Evolutionary conservation across 2,888 invertebrate genomes (phyloP).

Genomic region (Trachelus tabidus): DNA sequence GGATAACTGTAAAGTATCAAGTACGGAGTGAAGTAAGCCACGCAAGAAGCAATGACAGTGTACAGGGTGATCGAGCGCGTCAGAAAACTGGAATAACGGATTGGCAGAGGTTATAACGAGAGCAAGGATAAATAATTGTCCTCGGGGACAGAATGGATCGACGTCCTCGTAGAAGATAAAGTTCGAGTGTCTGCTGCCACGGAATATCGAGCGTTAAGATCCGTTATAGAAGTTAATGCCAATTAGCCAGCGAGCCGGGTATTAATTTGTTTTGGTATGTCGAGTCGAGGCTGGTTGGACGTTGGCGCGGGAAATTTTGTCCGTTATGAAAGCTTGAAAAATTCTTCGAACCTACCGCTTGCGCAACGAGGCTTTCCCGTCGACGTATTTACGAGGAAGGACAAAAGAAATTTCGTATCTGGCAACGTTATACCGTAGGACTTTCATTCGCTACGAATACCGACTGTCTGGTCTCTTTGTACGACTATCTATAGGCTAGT

Average conservation of each 20-base stretch:
- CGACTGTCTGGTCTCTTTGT: too few relatives aligned
- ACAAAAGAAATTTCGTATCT: background rate
- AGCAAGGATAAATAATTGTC: background rate
- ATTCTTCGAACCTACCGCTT: background rate
- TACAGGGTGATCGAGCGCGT: background rate
- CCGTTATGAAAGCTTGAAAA: conserved; percentile 22
- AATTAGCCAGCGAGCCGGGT: conserved; percentile 20
- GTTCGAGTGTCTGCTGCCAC: background rate
- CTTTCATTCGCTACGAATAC: background rate
- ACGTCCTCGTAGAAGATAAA: conserved; percentile 17
- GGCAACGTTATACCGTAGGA: background rate
- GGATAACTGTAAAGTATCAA: background rate
- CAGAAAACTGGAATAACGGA: background rate
- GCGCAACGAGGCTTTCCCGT: background rate
- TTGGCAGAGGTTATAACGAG: background rate
- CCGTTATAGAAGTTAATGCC: conserved; percentile 33
- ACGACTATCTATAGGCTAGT: background rate
- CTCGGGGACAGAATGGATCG: background rate
- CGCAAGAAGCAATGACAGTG: background rate
- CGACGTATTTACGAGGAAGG: background rate
- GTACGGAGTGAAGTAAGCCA: background rate
- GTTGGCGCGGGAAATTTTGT: conserved; percentile 10
- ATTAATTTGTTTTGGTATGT: conserved; percentile 23
- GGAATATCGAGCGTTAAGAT: conserved; percentile 25
- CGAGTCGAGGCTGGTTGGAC: background rate